These are phyloP conservation scores for Scleropages formosus DNA, from an alignment of 2,797 vertebrate species.

Conservation along the genomic window DNA sequence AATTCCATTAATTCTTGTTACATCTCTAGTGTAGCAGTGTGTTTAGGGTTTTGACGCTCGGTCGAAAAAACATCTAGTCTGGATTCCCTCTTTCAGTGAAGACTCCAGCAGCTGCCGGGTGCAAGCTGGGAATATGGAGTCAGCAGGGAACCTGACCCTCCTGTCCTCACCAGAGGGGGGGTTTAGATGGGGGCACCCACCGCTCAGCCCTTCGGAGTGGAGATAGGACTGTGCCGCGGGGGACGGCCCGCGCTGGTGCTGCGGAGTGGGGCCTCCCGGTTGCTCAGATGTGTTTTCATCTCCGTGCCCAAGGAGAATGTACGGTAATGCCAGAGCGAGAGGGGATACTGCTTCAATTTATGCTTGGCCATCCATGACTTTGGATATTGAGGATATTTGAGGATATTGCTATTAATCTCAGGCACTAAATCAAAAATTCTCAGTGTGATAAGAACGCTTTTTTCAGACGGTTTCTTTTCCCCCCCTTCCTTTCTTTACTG, in stretches of 20 bases:
- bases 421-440: slow-evolving; percentile 50
- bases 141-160: too few relatives aligned
- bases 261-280: neutral
- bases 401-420: slow-evolving; percentile 63
- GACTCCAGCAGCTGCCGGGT: too few relatives aligned
- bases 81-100: too few relatives aligned
- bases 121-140: too few relatives aligned
- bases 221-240: neutral
- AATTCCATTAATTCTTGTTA: too few relatives aligned
- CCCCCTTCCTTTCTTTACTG: slow-evolving; percentile 38
- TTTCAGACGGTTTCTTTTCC: slow-evolving; percentile 41
- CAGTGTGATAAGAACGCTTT: slow-evolving; percentile 56
- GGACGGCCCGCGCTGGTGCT: neutral
- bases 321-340: slow-evolving; percentile 21
- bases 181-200: neutral
- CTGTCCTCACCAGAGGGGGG: neutral
- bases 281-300: slow-evolving; percentile 4
- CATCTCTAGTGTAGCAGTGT: too few relatives aligned
- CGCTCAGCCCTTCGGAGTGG: neutral
- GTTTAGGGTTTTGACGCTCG: too few relatives aligned
- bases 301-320: neutral
- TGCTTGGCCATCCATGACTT: slow-evolving; percentile 60
- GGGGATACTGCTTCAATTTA: slow-evolving; percentile 58
- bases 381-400: slow-evolving; percentile 50
- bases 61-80: too few relatives aligned